Base-by-base conservation (phyloP, 2,113 vertebrate genomes). In the Ascaphus truei region DNA sequence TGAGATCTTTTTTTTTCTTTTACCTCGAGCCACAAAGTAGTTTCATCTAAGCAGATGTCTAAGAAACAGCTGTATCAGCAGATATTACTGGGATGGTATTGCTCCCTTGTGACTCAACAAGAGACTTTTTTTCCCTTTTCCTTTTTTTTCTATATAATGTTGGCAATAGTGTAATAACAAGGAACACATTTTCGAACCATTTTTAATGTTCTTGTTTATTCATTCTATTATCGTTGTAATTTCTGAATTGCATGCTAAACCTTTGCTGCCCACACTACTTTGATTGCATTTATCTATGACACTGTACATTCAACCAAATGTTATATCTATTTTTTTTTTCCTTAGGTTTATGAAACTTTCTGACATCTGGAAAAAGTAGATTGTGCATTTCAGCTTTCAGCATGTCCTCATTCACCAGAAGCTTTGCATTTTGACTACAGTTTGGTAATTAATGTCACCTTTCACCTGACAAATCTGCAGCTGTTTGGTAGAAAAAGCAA, bases 351-450 rank as follows among this genome's bases (percentile, higher is more conserved):
- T 82, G 71, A 56, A 72, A 76, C 58, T 86, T 86, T 80, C 75
- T 86, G 79, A 88, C 84, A 86, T 89, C 84, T 88, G 88, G 88
- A 86, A 88, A 86, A 85, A 81, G 72, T 75, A 74, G 82, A 81
- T n/a, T n/a, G n/a, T n/a, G n/a, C n/a, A n/a, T n/a, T n/a, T n/a
- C n/a, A n/a, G 72, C 62, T 86, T 82, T 64, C 76, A 79, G 79
- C 65, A 80, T 80, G 81, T 31, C 69, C 83, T 1, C 64, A 78
- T 81, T 84, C 76, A 73, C 79, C 68, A 78, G 81, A 82, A 80
- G 73, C 78, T 81, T 37, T 43, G 75, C 29, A 80, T 72, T 78
- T 83, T 43, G 29, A 73, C 75, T 80, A 77, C 47, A 73, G 75
- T 80, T 29, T 72, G 72, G 78, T 25, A 68, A 76, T 76, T 77